phyloP scores from a whole-genome alignment of 2,113 vertebrate species.

The Pandion haliaetus region DNA sequence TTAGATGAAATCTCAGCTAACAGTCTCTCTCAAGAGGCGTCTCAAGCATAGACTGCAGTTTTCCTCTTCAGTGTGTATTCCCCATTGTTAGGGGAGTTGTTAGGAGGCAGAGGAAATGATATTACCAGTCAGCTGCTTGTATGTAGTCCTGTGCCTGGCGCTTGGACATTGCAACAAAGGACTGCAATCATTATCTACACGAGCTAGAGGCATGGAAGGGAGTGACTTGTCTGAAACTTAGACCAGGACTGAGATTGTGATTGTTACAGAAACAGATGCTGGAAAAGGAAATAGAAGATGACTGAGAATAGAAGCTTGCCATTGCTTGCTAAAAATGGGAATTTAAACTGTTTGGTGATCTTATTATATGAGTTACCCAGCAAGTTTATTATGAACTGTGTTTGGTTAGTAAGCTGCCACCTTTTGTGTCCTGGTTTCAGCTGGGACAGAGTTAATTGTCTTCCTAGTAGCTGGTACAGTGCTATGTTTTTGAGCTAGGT shows the following conservation, averaged over 20 bases:
- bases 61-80: not conserved
- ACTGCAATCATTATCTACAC: not conserved
- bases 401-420: not conserved
- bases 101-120: not conserved
- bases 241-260: not conserved
- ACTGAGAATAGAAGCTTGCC: not conserved
- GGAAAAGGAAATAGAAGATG: not conserved
- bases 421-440: too few species aligned
- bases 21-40: not conserved
- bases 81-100: not conserved
- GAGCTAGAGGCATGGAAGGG: not conserved
- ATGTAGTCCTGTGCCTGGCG: not conserved
- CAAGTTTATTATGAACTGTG: not conserved
- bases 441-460: too few species aligned
- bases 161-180: not conserved
- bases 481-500: too few species aligned
- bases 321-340: not conserved
- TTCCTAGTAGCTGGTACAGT: too few species aligned
- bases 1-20: not conserved
- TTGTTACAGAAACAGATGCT: not conserved
- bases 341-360: not conserved
- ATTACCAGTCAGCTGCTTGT: not conserved
- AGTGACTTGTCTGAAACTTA: not conserved
- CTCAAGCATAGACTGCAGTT: not conserved
- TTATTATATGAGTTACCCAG: not conserved